These are phyloP conservation scores for Sapayoa aenigma DNA, from an alignment of 2,113 vertebrate genomes.

Conservation along the genomic window DNA sequence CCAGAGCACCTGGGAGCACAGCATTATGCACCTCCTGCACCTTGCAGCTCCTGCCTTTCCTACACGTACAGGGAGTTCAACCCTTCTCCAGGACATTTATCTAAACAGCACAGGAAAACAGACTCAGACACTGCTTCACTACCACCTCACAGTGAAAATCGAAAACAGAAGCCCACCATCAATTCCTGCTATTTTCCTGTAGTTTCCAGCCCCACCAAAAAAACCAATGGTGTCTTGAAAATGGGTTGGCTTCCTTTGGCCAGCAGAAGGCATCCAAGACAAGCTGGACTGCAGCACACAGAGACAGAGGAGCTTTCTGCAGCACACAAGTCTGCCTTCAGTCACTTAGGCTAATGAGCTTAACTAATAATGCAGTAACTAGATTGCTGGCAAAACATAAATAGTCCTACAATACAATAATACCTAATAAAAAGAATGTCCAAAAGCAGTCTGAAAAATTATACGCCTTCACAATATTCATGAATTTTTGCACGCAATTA, in stretches of 20 bases:
- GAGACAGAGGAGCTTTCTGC: not conserved
- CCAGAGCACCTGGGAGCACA: not conserved
- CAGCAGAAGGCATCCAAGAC: conserved; percentile 6
- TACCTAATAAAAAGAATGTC: not conserved
- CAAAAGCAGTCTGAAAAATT: conserved; percentile 12
- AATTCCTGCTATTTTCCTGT: not conserved
- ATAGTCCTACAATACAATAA: not conserved
- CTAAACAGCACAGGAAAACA: not conserved
- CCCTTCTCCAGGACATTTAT: not conserved
- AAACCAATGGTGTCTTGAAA: not conserved
- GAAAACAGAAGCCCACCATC: not conserved
- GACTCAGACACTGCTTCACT: not conserved
- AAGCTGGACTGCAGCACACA: not conserved
- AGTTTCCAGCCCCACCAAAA: not conserved
- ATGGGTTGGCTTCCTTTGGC: not conserved
- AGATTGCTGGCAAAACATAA: not conserved
- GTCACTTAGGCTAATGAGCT: not conserved
- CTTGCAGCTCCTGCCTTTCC: not conserved
- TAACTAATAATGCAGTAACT: not conserved
- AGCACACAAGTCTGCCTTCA: not conserved
- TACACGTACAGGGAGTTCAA: fast-evolving
- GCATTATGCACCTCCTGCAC: not conserved
- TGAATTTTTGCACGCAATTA: conserved; percentile 24
- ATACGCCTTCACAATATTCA: not conserved
- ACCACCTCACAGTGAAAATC: not conserved